These are phyloP conservation scores for Ceratothoa steindachneri DNA, from an alignment of 2,888 invertebrate species.

Conservation along the genomic window DNA sequence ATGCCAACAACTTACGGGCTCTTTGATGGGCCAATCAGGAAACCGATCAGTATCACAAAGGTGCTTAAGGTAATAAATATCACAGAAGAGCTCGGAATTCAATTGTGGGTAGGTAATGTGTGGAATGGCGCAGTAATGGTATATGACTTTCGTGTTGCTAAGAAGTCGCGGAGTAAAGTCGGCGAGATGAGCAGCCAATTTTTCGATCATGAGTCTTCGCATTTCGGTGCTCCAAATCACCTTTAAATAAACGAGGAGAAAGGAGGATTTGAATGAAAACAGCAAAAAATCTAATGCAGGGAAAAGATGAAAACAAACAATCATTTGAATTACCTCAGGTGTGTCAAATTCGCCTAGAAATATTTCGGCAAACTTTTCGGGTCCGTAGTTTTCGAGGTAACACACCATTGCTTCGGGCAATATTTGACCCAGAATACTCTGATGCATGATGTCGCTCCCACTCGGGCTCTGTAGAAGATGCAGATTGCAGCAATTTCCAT, in stretches of 20 bases:
- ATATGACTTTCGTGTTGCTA: conserved; percentile 89
- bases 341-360: conserved; percentile 98
- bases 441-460: conserved; percentile 76
- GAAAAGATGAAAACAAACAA: not conserved
- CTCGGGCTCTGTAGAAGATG: conserved; percentile 26
- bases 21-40: conserved; percentile 95
- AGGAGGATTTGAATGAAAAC: too few relatives aligned
- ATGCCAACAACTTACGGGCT: conserved; percentile 66
- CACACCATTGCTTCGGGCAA: conserved; percentile 99
- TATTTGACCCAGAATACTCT: conserved; percentile 86
- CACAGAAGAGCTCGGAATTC: conserved; percentile 94
- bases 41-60: conserved; percentile 62
- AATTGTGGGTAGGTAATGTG: conserved; percentile 89
- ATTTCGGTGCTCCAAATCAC: conserved; percentile 47
- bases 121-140: conserved; percentile 92
- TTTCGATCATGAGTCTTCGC: conserved; percentile 70
- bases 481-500: too few relatives aligned
- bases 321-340: conserved; percentile 68
- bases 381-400: conserved; percentile 95
- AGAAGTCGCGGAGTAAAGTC: conserved; percentile 93
- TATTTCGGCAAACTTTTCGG: conserved; percentile 96
- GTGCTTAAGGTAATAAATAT: conserved; percentile 84
- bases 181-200: conserved; percentile 92
- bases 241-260: conserved; percentile 12
- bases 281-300: not conserved